Conservation (phyloP, 2,797 vertebrate species). For the Lacerta bilineata region DNA sequence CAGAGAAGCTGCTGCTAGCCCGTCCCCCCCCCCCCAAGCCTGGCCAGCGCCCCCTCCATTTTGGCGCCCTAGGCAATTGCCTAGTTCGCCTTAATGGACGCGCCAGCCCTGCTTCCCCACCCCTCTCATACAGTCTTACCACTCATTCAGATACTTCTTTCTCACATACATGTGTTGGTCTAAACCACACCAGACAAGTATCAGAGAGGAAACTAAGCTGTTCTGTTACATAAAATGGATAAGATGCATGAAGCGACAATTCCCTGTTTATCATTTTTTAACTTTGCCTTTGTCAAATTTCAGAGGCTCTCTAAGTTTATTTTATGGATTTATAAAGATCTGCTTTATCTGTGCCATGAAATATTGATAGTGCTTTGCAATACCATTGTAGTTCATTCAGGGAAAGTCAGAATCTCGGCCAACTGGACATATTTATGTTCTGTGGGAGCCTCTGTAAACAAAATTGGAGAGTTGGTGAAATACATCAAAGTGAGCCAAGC, state of each 20-base stretch:
- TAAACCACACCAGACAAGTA: too few species aligned
- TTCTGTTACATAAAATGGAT: neutral
- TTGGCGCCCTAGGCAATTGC: too few species aligned
- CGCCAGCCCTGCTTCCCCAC: too few species aligned
- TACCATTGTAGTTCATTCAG: too few species aligned
- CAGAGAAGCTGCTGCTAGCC: too few species aligned
- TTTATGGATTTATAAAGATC: neutral
- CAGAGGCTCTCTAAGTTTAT: neutral
- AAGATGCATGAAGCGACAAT: neutral
- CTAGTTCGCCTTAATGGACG: too few species aligned
- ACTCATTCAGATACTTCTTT: too few species aligned
- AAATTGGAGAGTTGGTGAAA: too few species aligned
- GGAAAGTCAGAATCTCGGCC: neutral
- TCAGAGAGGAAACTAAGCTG: neutral
- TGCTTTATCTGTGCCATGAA: neutral
- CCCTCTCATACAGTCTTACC: too few species aligned
- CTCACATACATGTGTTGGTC: too few species aligned
- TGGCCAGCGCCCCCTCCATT: too few species aligned
- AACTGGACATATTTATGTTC: neutral
- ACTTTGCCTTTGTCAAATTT: neutral
- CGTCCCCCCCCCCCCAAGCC: too few species aligned
- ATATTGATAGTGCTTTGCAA: neutral
- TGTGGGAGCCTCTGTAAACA: neutral
- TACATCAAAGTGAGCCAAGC: neutral
- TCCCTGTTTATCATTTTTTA: neutral